A percentile compares a stretch with the other conserved stretches of the same genome.
These are phyloP conservation scores for Copidosoma floridanum DNA, from an alignment of 1,140 invertebrate species.

Conservation along the genomic window DNA sequence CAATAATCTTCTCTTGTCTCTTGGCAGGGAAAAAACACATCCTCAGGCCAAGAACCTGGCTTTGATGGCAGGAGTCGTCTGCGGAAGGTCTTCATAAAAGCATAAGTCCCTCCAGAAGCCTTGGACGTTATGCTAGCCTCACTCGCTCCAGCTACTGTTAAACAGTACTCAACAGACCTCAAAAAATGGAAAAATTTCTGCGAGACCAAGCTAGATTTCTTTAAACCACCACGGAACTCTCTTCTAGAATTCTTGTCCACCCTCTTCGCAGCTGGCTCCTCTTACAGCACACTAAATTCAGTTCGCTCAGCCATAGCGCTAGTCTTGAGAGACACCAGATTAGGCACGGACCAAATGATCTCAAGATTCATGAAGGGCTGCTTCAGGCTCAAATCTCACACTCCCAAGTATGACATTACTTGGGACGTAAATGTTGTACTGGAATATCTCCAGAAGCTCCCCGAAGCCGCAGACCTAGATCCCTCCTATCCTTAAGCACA, in stretches of 20 bases:
- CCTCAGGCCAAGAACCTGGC: neutral
- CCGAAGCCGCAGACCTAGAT: neutral
- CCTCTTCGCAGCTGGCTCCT: conserved; percentile 28
- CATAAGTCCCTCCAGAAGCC: conserved; percentile 11
- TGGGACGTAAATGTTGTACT: conserved; percentile 5
- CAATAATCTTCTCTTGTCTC: conserved; percentile 16
- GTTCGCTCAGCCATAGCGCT: conserved; percentile 23
- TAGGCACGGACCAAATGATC: conserved; percentile 22
- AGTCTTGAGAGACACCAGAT: neutral
- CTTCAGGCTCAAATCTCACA: neutral
- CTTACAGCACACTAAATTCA: conserved; percentile 33
- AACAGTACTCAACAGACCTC: conserved; percentile 17
- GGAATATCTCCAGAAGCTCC: neutral
- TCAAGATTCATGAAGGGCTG: conserved; percentile 3
- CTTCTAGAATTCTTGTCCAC: neutral
- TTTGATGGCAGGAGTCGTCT: conserved; percentile 9
- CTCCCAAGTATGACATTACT: neutral
- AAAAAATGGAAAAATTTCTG: conserved; percentile 10
- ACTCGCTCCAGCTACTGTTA: conserved; percentile 17
- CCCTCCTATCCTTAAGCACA: neutral
- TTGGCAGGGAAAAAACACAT: conserved; percentile 6
- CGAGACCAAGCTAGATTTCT: too few relatives aligned
- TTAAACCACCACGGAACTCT: too few relatives aligned
- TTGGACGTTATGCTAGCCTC: conserved; percentile 19
- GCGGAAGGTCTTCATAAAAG: neutral